Conservation (phyloP, 1,140 invertebrate species). For the Neodiprion fabricii region DNA sequence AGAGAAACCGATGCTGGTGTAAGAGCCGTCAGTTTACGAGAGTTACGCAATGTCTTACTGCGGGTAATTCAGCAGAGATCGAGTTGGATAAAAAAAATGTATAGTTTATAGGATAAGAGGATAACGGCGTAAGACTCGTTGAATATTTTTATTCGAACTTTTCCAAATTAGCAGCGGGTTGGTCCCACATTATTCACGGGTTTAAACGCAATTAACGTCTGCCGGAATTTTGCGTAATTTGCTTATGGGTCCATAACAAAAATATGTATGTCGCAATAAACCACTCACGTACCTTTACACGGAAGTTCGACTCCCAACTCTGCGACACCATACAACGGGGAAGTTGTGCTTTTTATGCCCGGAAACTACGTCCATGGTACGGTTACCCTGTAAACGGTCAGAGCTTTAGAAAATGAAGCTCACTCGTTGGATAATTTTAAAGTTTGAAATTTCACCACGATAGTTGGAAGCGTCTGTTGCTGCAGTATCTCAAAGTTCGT, state of each 20-base stretch:
- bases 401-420: not conserved
- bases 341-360: too few species aligned
- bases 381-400: not conserved
- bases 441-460: not conserved
- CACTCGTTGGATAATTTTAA: not conserved
- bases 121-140: not conserved
- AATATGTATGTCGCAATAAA: not conserved
- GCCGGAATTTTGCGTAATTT: not conserved
- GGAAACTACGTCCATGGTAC: not conserved
- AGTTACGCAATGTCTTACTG: too few species aligned
- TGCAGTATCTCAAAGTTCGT: not conserved
- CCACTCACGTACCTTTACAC: not conserved
- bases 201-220: not conserved
- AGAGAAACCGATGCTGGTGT: too few species aligned
- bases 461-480: not conserved
- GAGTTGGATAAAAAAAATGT: too few species aligned
- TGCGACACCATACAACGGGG: too few species aligned
- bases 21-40: too few species aligned
- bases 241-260: not conserved
- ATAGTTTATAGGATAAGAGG: not conserved
- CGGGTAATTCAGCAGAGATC: too few species aligned
- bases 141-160: not conserved
- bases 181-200: not conserved
- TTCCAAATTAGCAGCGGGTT: not conserved
- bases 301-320: not conserved